A percentile compares a stretch with the other conserved stretches of the same genome.
Evolutionary conservation across 2,888 invertebrate species (phyloP).

Genomic region (Chrysolina oricalcia): DNA sequence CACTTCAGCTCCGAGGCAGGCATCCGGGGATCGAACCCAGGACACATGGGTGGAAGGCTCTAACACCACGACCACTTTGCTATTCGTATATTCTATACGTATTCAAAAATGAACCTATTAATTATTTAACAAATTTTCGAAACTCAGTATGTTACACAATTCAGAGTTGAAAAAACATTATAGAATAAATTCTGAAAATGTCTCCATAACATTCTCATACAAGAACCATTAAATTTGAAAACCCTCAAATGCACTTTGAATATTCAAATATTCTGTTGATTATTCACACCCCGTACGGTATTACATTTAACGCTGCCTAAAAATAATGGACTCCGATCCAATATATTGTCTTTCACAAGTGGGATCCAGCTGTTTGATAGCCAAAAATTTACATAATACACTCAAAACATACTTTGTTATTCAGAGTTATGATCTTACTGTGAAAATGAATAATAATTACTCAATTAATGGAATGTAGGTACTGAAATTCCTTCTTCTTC

Average conservation of each 20-base stretch:
- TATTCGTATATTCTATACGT: too few relatives aligned
- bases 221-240: too few relatives aligned
- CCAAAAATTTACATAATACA: constrained; percentile 7
- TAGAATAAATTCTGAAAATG: too few relatives aligned
- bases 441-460: background rate
- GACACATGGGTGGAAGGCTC: too few relatives aligned
- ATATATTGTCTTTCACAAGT: constrained; percentile 2
- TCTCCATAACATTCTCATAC: too few relatives aligned
- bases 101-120: background rate
- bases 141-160: too few relatives aligned
- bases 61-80: too few relatives aligned
- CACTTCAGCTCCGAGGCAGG: too few relatives aligned
- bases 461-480: background rate
- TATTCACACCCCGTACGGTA: background rate
- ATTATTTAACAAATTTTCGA: too few relatives aligned
- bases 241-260: background rate
- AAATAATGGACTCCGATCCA: background rate
- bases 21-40: too few relatives aligned
- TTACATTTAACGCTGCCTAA: background rate
- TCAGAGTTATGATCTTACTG: background rate
- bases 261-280: background rate
- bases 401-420: background rate
- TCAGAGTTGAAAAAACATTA: too few relatives aligned
- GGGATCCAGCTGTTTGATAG: background rate
- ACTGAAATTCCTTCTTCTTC: background rate